phyloP scores from a whole-genome alignment of 2,113 vertebrate genomes.

The Pampusana beccarii region DNA sequence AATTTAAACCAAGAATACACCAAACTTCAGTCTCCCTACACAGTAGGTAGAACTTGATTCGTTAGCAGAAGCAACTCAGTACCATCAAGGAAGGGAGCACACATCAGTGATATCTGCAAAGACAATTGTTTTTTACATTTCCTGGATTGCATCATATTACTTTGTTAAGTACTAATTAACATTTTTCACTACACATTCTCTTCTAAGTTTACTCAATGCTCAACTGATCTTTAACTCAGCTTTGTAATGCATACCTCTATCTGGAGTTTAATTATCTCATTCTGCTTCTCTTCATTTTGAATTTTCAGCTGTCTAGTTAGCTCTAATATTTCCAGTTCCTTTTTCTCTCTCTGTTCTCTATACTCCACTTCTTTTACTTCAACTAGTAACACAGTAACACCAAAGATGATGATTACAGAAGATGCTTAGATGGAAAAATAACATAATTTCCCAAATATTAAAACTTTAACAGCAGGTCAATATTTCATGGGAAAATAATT shows the following conservation, averaged over 20 bases:
- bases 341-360: constrained; percentile 75
- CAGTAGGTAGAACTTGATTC: background rate
- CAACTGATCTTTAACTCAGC: background rate
- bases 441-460: background rate
- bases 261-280: constrained; percentile 88
- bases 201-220: background rate
- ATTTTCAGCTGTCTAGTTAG: constrained; percentile 81
- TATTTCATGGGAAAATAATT: background rate
- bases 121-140: background rate
- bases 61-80: background rate
- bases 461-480: background rate
- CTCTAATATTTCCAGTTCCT: constrained; percentile 80
- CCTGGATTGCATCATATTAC: background rate
- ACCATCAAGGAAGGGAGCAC: background rate
- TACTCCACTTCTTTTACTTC: constrained; percentile 80
- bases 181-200: background rate
- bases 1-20: background rate
- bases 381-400: constrained; percentile 73
- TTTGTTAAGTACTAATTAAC: background rate
- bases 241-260: constrained; percentile 83
- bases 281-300: constrained; percentile 88
- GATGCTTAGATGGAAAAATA: background rate
- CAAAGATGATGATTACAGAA: background rate
- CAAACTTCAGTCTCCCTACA: background rate
- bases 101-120: background rate